Base-by-base conservation (phyloP, 2,888 invertebrate genomes). In the Dusona sp. region DNA sequence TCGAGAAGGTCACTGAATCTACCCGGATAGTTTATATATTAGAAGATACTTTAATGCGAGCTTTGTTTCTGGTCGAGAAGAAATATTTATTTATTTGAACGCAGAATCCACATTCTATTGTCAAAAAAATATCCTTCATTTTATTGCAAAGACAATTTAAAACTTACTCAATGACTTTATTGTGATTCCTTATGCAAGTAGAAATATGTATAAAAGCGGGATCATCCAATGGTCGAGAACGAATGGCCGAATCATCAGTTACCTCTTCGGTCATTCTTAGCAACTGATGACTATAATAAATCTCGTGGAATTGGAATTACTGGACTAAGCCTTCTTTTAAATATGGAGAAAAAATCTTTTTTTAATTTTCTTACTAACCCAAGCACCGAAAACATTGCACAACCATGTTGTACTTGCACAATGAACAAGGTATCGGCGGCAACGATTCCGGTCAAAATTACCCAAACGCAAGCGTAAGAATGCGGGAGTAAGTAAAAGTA, bases 341-440 rank as follows among this genome's bases (percentile, higher is more conserved):
- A 19, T 29, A 36, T 11, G n/a, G 38, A 38, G 3, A 65, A 8
- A 16, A 6, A 22, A n/a, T n/a, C n/a, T 51, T 25, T 61, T 11
- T 8, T 9, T 11, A 42, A 45, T 13, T 36, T n/a, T 38, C 25
- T 0, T 22, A 82, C 85, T 13, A 11, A 85, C 85, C 85, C 82
- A 19, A 85, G 25, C 0, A 75, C 82, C 3, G 79, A 38, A 65
- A 85, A 85, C 75, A 85, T 82, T 33, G 77, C 85, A 36, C 85
- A 85, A 36, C 61, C 79, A 29, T 85, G 85, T 75, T 82, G 85
- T 1, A 85, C 79, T 64, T 85, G 68, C 11, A 82, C 65, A 38
- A 85, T 79, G n/a, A 85, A 85, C 70, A 85, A 45, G 16, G 85
- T 85, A 22, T 85, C 85, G 0, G 64, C 82, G 0, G 85, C 85